Evolutionary conservation across 1,140 invertebrate genomes (phyloP).

Genomic region (Polypedilum vanderplanki): DNA sequence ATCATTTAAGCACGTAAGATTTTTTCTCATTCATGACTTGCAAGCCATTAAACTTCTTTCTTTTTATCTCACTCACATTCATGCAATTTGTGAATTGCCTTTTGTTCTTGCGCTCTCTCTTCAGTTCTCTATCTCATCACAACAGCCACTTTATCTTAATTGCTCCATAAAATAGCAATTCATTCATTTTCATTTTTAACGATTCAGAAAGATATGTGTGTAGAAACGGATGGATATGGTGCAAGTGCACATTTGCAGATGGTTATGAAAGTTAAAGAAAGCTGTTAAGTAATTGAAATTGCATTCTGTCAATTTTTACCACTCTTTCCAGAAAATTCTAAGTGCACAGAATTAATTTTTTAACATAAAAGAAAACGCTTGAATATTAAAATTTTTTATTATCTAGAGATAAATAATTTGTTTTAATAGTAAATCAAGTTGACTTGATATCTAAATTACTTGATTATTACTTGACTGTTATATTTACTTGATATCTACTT

Average conservation of each 20-base stretch:
- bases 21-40: background rate
- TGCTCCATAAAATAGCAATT: background rate
- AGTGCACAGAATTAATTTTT: too few species aligned
- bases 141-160: background rate
- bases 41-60: background rate
- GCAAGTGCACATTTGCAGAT: background rate
- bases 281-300: slow-evolving; percentile 19
- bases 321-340: too few species aligned
- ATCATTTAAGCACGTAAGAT: background rate
- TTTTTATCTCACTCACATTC: too few species aligned
- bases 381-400: too few species aligned
- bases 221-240: background rate
- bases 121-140: background rate
- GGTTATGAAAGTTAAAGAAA: background rate
- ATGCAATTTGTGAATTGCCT: too few species aligned
- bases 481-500: too few species aligned
- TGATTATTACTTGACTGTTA: too few species aligned
- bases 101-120: background rate
- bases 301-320: background rate
- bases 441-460: too few species aligned
- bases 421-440: too few species aligned
- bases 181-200: background rate
- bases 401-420: too few species aligned
- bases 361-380: too few species aligned
- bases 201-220: background rate